These are phyloP conservation scores for Parauchenoglanis punctatus DNA, from an alignment of 2,797 vertebrate species.

Conservation along the genomic window DNA sequence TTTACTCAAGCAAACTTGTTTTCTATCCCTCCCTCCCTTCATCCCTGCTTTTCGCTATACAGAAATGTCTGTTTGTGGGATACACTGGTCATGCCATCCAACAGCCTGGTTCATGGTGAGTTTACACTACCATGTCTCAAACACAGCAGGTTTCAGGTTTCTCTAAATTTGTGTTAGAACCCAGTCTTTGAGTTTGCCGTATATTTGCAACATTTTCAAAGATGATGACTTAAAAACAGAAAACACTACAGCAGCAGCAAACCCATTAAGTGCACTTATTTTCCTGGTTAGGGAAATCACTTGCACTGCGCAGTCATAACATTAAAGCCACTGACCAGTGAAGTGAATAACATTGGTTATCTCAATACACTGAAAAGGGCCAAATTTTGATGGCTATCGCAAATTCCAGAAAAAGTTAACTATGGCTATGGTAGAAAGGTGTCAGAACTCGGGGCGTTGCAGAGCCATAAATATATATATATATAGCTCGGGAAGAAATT, in stretches of 20 bases:
- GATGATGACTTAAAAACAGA: neutral
- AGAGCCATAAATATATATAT: too few relatives aligned
- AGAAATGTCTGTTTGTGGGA: conserved; percentile 99
- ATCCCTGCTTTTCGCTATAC: conserved; percentile 45
- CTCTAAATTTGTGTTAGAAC: neutral
- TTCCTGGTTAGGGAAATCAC: neutral
- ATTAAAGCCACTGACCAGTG: too few relatives aligned
- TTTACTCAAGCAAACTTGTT: neutral
- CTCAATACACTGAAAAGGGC: too few relatives aligned
- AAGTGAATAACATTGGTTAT: too few relatives aligned
- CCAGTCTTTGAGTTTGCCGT: neutral
- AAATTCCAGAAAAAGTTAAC: too few relatives aligned
- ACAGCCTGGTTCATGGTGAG: conserved; percentile 93
- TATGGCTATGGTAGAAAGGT: too few relatives aligned
- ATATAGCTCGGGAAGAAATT: too few relatives aligned
- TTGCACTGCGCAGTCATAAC: too few relatives aligned
- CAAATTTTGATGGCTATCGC: too few relatives aligned
- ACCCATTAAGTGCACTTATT: neutral
- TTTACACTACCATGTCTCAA: neutral
- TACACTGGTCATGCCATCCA: conserved; percentile 88
- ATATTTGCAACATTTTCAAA: neutral
- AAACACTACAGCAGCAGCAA: neutral
- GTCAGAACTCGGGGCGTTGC: too few relatives aligned
- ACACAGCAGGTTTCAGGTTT: conserved; percentile 79
- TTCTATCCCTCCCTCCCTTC: neutral